A percentile compares a stretch with the other conserved stretches of the same genome.
These are phyloP conservation scores for Trogon melanurus DNA, from an alignment of 2,113 vertebrate species.

Conservation along the genomic window DNA sequence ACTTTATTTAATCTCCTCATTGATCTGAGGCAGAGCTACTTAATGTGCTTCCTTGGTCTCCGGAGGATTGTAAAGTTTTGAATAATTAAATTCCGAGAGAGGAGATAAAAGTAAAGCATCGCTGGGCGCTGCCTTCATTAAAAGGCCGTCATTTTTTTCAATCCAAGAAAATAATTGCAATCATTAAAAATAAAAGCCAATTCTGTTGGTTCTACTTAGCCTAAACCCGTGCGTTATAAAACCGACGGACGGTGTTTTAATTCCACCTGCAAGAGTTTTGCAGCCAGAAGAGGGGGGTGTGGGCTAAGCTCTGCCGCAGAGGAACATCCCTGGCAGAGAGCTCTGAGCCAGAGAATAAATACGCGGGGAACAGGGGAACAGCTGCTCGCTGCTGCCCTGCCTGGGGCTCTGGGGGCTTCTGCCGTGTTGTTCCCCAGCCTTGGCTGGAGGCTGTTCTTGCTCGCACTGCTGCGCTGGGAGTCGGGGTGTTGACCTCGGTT, in stretches of 20 bases:
- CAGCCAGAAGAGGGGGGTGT: conserved; percentile 71
- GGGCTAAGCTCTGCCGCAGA: conserved; percentile 30
- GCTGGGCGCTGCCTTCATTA: neutral
- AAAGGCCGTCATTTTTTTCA: neutral
- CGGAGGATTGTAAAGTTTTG: conserved; percentile 2
- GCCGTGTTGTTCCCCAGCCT: accelerated
- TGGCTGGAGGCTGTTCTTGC: neutral
- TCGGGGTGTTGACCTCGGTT: neutral
- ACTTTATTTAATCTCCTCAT: conserved; percentile 7
- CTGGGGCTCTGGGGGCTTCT: too few species aligned
- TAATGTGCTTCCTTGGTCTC: conserved; percentile 14
- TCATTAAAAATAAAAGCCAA: neutral
- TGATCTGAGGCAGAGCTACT: conserved; percentile 22
- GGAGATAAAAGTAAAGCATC: neutral
- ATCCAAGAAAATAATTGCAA: neutral
- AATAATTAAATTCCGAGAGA: conserved; percentile 35
- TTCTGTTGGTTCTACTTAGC: neutral
- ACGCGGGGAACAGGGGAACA: neutral
- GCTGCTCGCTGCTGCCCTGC: neutral
- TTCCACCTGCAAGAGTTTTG: neutral
- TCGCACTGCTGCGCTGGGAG: neutral
- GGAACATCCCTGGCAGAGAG: neutral
- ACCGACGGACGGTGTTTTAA: neutral
- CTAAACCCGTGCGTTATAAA: neutral
- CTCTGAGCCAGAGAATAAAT: neutral